A percentile compares a stretch with the other conserved stretches of the same genome.
These are phyloP conservation scores for Plutella xylostella DNA, from an alignment of 2,888 invertebrate genomes.

Conservation along the genomic window DNA sequence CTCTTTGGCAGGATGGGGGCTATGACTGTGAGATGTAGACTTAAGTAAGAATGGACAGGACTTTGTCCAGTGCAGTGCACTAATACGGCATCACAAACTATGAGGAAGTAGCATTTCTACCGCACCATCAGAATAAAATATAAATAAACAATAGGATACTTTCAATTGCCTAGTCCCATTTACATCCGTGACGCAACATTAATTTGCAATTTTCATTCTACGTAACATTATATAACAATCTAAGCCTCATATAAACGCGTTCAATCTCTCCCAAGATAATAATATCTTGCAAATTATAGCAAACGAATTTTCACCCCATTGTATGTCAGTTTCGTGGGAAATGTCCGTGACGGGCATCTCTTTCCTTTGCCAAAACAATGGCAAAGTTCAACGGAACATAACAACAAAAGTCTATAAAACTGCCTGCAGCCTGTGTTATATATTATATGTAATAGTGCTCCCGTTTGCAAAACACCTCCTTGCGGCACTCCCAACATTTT, in stretches of 20 bases:
- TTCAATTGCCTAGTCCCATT: neutral
- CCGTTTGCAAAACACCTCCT: constrained; percentile 27
- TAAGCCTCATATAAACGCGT: constrained; percentile 30
- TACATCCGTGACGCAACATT: neutral
- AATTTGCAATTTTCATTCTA: constrained; percentile 24
- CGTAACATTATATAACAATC: constrained; percentile 37
- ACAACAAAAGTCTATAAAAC: constrained; percentile 65
- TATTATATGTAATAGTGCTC: constrained; percentile 44
- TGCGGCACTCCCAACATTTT: constrained; percentile 26
- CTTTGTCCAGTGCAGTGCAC: too few species aligned
- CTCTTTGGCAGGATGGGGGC: too few species aligned
- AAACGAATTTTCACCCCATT: constrained; percentile 65
- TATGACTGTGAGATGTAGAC: too few species aligned
- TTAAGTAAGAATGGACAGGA: too few species aligned
- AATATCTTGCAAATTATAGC: constrained; percentile 48
- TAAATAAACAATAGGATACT: neutral
- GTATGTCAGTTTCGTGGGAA: constrained; percentile 50
- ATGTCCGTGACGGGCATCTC: constrained; percentile 43
- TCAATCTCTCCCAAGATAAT: constrained; percentile 36
- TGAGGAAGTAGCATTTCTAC: too few species aligned
- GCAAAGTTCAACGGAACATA: constrained; percentile 66
- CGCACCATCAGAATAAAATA: too few species aligned
- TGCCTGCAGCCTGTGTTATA: constrained; percentile 35
- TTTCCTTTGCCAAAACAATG: constrained; percentile 47
- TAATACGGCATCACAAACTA: too few species aligned